phyloP scores from a whole-genome alignment of 1,140 invertebrate species.

The Spodoptera litura region DNA sequence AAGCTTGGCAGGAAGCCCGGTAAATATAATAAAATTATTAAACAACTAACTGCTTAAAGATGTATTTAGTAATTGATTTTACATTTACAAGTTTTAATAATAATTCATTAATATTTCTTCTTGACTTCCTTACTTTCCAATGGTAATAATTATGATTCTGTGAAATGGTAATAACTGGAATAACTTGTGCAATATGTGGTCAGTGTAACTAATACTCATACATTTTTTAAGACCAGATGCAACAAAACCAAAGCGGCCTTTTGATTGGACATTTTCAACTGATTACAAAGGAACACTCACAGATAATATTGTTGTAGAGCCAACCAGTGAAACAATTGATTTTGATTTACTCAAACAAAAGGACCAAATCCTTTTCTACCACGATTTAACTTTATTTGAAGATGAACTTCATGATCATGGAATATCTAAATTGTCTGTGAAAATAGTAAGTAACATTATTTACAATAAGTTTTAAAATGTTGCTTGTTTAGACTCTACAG shows the following conservation, averaged over 20 bases:
- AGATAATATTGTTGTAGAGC: constrained; percentile 87
- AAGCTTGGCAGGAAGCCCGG: constrained; percentile 95
- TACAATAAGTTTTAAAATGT: no score
- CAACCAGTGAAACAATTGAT: constrained; percentile 94
- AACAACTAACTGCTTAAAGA: constrained; percentile 1
- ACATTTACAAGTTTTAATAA: no score
- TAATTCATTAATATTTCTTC: no score
- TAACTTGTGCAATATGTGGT: not conserved
- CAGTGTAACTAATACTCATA: constrained; percentile 14
- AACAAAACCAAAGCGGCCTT: constrained; percentile 93
- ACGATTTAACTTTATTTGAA: constrained; percentile 97
- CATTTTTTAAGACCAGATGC: constrained; percentile 85
- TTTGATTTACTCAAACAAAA: constrained; percentile 95
- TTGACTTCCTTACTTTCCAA: no score
- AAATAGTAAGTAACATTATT: constrained; percentile 92
- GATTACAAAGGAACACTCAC: constrained; percentile 95
- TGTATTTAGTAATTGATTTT: not conserved
- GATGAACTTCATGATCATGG: constrained; percentile 99
- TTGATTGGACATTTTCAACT: constrained; percentile 99
- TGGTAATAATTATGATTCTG: no score
- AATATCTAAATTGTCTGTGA: constrained; percentile 94
- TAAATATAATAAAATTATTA: constrained; percentile 62
- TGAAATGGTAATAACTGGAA: no score
- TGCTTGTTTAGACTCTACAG: no score
- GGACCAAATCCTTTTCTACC: constrained; percentile 98